phyloP scores from a whole-genome alignment of 2,888 invertebrate species.

The Dioctria linearis region DNA sequence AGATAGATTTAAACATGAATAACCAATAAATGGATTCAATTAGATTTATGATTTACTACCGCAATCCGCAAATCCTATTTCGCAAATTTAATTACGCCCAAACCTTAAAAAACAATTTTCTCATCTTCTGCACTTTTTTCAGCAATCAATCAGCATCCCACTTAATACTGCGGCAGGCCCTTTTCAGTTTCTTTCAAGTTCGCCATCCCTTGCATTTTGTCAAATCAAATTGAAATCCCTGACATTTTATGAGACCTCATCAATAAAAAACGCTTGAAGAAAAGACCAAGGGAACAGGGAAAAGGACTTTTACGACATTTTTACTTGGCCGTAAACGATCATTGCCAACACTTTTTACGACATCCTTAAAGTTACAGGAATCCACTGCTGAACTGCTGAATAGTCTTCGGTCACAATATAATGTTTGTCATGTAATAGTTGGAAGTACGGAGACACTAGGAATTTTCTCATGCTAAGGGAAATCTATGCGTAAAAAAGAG shows the following conservation, averaged over 20 bases:
- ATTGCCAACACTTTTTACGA: constrained; percentile 63
- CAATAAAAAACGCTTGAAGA: constrained; percentile 55
- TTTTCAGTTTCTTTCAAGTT: constrained; percentile 23
- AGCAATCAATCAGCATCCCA: constrained; percentile 29
- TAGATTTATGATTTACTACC: too few species aligned
- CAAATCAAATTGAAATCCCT: constrained; percentile 58
- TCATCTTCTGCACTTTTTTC: background rate
- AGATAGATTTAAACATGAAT: too few species aligned
- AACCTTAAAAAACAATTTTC: constrained; percentile 6
- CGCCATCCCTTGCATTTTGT: constrained; percentile 55
- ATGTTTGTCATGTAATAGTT: constrained; percentile 8
- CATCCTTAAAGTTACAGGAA: constrained; percentile 56
- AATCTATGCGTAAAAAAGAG: background rate
- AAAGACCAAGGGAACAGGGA: constrained; percentile 49
- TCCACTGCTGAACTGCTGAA: constrained; percentile 21
- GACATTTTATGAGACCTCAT: constrained; percentile 58
- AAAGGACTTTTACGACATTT: constrained; percentile 60
- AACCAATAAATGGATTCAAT: too few species aligned
- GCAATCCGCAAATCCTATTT: too few species aligned
- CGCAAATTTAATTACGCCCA: background rate
- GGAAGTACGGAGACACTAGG: constrained; percentile 12
- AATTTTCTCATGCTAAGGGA: constrained; percentile 2
- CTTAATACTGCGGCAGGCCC: constrained; percentile 12
- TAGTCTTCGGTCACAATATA: constrained; percentile 34
- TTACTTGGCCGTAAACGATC: constrained; percentile 63